Conservation (phyloP, 2,888 invertebrate species). For the Thecophora atra region DNA sequence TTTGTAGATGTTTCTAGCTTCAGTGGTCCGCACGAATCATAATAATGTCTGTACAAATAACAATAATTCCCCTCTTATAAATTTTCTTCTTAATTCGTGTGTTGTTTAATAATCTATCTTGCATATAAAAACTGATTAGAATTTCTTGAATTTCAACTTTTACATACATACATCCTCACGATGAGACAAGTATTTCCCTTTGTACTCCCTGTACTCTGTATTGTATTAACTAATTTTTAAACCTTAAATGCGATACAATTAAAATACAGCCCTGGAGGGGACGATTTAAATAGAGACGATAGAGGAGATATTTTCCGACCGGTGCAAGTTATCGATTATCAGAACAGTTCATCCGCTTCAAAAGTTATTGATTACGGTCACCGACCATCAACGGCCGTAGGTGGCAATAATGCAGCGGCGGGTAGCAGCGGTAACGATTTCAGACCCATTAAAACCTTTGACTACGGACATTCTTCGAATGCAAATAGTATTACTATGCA, state of each 20-base stretch:
- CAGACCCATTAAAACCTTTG: slow-evolving; percentile 75
- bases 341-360: slow-evolving; percentile 71
- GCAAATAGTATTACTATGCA: slow-evolving; percentile 32
- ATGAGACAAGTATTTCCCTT: neutral
- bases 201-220: slow-evolving; percentile 15
- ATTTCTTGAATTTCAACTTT: neutral
- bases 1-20: no score
- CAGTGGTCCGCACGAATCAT: no score
- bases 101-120: neutral
- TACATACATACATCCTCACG: neutral
- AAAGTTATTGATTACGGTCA: slow-evolving; percentile 79
- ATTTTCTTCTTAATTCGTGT: neutral
- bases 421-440: slow-evolving; percentile 62
- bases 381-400: slow-evolving; percentile 50
- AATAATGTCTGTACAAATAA: no score
- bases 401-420: slow-evolving; percentile 17
- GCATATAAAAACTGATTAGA: neutral
- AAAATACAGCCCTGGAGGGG: slow-evolving; percentile 45
- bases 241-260: slow-evolving; percentile 45
- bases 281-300: slow-evolving; percentile 58
- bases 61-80: no score
- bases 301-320: slow-evolving; percentile 68
- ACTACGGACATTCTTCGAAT: slow-evolving; percentile 72
- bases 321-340: slow-evolving; percentile 76
- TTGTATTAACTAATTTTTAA: slow-evolving; percentile 41